A percentile compares a stretch with the other conserved stretches of the same genome.
Conservation (phyloP, 2,797 vertebrate species). For the Myoxocephalus aenaeus region DNA sequence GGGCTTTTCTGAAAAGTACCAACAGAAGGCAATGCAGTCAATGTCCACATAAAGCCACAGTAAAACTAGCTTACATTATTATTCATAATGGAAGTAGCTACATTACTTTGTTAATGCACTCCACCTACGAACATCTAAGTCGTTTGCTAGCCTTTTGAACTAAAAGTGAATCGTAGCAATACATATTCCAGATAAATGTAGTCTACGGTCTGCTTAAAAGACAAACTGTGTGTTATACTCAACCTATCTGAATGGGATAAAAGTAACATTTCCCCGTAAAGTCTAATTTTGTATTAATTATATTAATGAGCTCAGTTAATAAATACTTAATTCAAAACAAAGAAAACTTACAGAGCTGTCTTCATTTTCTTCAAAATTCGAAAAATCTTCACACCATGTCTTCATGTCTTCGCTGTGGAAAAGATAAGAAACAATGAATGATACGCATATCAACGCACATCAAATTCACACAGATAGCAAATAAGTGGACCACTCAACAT, state of each 20-base stretch:
- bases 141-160: background rate
- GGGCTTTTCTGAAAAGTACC: constrained; percentile 8
- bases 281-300: background rate
- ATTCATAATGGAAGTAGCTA: background rate
- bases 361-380: constrained; percentile 72
- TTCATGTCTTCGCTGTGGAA: constrained; percentile 59
- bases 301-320: constrained; percentile 27
- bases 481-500: background rate
- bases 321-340: constrained; percentile 40
- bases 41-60: constrained; percentile 6
- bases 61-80: background rate
- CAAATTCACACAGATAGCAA: background rate
- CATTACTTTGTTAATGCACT: background rate
- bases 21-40: constrained; percentile 21
- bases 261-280: background rate
- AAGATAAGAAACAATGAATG: constrained; percentile 52
- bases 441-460: constrained; percentile 9
- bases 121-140: constrained; percentile 8
- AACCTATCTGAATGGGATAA: background rate
- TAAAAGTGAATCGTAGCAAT: constrained; percentile 13
- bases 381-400: constrained; percentile 31
- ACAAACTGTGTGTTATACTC: background rate
- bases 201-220: background rate
- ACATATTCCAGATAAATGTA: constrained; percentile 2
- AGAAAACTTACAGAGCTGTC: constrained; percentile 82